Percentiles rank a stretch among this genome's conserved stretches.
These are phyloP conservation scores for Harpagoxenus sublaevis DNA, from an alignment of 2,888 invertebrate species.

Conservation along the genomic window DNA sequence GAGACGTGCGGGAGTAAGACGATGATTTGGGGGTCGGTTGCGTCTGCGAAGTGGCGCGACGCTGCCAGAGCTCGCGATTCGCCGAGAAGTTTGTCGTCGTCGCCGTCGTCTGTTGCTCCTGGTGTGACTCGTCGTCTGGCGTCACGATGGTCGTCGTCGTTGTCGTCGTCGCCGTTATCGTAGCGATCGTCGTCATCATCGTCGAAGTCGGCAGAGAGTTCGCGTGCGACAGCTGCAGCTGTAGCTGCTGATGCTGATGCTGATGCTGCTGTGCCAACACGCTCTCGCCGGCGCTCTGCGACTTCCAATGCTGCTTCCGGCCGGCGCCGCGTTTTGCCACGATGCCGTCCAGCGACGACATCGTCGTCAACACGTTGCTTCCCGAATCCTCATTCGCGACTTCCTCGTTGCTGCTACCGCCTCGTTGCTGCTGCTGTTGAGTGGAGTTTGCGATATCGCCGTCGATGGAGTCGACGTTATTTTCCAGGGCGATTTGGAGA, in stretches of 20 bases:
- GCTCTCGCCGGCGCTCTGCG: conserved; percentile 87
- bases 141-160: conserved; percentile 49
- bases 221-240: conserved; percentile 48
- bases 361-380: conserved; percentile 59
- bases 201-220: conserved; percentile 66
- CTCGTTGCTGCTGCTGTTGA: conserved; percentile 56
- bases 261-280: conserved; percentile 55
- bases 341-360: conserved; percentile 69
- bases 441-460: conserved; percentile 45
- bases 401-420: conserved; percentile 32
- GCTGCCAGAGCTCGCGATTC: conserved; percentile 89
- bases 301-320: conserved; percentile 85
- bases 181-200: conserved; percentile 3
- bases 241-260: background rate
- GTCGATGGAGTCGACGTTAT: conserved; percentile 47
- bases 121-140: conserved; percentile 68
- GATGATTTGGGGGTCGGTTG: conserved; percentile 82
- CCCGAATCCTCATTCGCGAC: conserved; percentile 62
- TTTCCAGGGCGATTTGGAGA: conserved; percentile 35
- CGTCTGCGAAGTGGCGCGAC: conserved; percentile 88
- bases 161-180: conserved; percentile 34
- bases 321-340: conserved; percentile 64
- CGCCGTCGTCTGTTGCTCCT: conserved; percentile 74
- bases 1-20: conserved; percentile 85
- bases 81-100: conserved; percentile 83